phyloP scores from a whole-genome alignment of 2,888 invertebrate genomes.

The Drosophila gaucha region DNA sequence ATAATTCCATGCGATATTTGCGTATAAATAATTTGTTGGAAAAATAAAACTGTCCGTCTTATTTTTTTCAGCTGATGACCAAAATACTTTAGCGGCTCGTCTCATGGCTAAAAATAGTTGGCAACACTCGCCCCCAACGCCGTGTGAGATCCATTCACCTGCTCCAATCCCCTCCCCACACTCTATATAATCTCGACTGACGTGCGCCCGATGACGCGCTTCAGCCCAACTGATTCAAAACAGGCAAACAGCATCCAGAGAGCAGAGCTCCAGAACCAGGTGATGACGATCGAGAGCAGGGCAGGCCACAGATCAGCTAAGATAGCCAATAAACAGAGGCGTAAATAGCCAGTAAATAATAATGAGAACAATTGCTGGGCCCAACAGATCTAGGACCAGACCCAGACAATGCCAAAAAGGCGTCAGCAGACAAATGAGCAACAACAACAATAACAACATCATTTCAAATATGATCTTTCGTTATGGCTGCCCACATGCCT shows the following conservation, averaged over 20 bases:
- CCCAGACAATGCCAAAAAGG: conserved; percentile 56
- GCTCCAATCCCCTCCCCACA: conserved; percentile 2
- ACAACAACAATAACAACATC: background rate
- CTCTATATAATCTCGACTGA: conserved; percentile 46
- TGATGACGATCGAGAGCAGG: conserved; percentile 57
- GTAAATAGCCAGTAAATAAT: conserved; percentile 30
- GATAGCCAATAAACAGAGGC: conserved; percentile 53
- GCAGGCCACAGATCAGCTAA: conserved; percentile 29
- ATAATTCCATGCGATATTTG: conserved; percentile 69
- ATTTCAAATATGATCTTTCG: conserved; percentile 26
- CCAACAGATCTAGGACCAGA: conserved; percentile 55
- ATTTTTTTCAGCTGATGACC: conserved; percentile 59
- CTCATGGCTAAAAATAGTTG: conserved; percentile 73
- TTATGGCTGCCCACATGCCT: conserved; percentile 28
- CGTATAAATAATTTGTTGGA: conserved; percentile 72
- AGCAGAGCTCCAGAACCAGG: conserved; percentile 47
- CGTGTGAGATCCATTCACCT: background rate
- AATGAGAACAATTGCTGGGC: conserved; percentile 38
- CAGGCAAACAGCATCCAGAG: conserved; percentile 48
- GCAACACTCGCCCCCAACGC: conserved; percentile 18
- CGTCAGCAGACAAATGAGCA: conserved; percentile 59
- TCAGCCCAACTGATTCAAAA: conserved; percentile 52
- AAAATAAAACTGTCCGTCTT: conserved; percentile 67
- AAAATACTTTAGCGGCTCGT: conserved; percentile 74
- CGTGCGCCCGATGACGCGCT: conserved; percentile 76